Conservation (phyloP, 2,113 vertebrate species). For the Tinamus guttatus region DNA sequence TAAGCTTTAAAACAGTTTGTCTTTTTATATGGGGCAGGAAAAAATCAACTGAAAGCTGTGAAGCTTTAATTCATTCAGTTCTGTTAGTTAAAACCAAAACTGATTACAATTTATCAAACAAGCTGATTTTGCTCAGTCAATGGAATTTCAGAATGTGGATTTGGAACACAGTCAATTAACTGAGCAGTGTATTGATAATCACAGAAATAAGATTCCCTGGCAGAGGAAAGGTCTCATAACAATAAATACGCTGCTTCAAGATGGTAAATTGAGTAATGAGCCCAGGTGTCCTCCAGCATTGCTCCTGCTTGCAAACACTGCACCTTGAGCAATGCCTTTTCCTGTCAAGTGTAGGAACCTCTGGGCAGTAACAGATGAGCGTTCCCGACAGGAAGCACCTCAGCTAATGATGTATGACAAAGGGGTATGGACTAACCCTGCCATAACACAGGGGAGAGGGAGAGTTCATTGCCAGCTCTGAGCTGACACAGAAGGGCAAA, state of each 20-base stretch:
- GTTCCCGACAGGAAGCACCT: background rate
- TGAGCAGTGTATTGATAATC: background rate
- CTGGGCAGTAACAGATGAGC: background rate
- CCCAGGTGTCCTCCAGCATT: background rate
- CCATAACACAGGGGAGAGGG: background rate
- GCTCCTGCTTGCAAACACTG: background rate
- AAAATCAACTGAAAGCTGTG: background rate
- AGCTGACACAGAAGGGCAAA: background rate
- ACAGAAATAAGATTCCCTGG: background rate
- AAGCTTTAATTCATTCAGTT: background rate
- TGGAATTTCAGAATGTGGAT: background rate
- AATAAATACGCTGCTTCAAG: background rate
- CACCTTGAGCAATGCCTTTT: background rate
- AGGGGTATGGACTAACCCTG: background rate
- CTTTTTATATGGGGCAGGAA: background rate
- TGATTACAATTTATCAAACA: background rate
- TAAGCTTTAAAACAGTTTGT: background rate
- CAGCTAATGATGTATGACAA: background rate
- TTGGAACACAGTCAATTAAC: background rate
- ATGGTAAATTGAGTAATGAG: background rate
- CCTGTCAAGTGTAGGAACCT: background rate
- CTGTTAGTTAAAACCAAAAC: slow-evolving; percentile 1
- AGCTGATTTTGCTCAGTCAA: background rate
- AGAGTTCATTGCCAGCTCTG: background rate
- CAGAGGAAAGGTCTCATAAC: background rate